Conservation (phyloP, 2,797 vertebrate genomes). For the Sparus aurata region DNA sequence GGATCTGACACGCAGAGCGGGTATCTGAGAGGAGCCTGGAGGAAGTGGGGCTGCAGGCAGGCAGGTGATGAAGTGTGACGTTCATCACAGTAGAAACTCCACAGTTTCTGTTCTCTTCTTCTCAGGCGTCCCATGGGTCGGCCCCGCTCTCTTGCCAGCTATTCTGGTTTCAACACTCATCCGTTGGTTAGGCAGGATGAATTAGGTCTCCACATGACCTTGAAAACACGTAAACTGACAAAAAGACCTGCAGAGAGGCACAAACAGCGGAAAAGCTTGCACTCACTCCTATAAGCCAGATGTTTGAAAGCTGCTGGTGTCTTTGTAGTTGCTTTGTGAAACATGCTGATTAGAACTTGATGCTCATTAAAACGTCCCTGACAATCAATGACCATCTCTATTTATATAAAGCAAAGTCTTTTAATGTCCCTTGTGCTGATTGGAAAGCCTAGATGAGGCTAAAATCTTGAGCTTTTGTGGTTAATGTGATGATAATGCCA, state of each 20-base stretch:
- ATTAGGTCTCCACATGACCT: conserved; percentile 15
- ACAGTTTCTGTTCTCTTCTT: conserved; percentile 77
- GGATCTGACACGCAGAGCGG: not conserved
- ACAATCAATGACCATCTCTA: not conserved
- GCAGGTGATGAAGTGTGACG: conserved; percentile 69
- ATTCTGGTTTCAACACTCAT: conserved; percentile 70
- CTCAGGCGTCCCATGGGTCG: conserved; percentile 66
- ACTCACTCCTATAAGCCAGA: not conserved
- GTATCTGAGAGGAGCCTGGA: conserved; percentile 23
- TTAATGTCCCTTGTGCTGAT: not conserved
- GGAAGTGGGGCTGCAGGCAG: conserved; percentile 45
- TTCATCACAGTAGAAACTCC: conserved; percentile 71
- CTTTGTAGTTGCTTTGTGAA: not conserved
- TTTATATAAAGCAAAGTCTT: not conserved
- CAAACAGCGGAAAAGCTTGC: not conserved
- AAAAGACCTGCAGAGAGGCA: not conserved
- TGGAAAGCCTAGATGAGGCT: not conserved
- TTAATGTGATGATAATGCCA: not conserved
- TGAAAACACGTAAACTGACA: conserved; percentile 49
- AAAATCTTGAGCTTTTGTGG: not conserved
- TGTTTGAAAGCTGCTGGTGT: not conserved
- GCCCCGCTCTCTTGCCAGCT: conserved; percentile 43
- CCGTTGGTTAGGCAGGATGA: conserved; percentile 51
- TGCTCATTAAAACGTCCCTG: conserved; percentile 1
- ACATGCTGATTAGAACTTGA: not conserved